Conservation (phyloP, 2,888 invertebrate genomes). For the Eupithecia insigniata region DNA sequence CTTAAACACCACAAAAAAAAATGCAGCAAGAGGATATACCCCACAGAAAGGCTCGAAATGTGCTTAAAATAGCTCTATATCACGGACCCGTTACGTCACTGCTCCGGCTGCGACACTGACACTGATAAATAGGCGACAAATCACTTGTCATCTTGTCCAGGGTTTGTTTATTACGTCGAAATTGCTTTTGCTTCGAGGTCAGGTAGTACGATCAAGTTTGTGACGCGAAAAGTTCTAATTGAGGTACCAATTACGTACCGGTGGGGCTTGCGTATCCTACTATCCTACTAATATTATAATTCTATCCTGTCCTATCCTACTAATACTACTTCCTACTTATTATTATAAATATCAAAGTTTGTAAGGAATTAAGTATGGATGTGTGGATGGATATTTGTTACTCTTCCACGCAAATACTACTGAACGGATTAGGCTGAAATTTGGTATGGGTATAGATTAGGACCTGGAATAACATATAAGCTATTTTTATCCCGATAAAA, state of each 20-base stretch:
- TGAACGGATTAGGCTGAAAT: too few species aligned
- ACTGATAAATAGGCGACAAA: conserved; percentile 41
- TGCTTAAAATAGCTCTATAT: not conserved
- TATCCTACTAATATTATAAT: too few species aligned
- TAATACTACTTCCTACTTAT: too few species aligned
- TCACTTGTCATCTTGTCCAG: conserved; percentile 42
- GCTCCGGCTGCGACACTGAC: conserved; percentile 25
- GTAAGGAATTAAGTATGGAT: too few species aligned
- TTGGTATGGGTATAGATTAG: too few species aligned
- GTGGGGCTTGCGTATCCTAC: not conserved
- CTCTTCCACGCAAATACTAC: too few species aligned
- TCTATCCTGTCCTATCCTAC: too few species aligned
- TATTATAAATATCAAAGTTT: too few species aligned
- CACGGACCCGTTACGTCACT: not conserved
- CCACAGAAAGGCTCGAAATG: not conserved
- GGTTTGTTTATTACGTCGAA: conserved; percentile 36
- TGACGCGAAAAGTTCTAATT: conserved; percentile 6
- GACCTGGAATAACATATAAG: too few species aligned
- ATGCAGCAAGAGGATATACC: not conserved
- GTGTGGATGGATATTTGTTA: too few species aligned
- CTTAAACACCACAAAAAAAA: too few species aligned
- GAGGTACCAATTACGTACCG: not conserved
- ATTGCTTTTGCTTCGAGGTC: conserved; percentile 28
- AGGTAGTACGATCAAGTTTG: not conserved
- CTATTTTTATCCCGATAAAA: too few species aligned